phyloP scores from a whole-genome alignment of 1,140 invertebrate species.

The Sycophila sp. region DNA sequence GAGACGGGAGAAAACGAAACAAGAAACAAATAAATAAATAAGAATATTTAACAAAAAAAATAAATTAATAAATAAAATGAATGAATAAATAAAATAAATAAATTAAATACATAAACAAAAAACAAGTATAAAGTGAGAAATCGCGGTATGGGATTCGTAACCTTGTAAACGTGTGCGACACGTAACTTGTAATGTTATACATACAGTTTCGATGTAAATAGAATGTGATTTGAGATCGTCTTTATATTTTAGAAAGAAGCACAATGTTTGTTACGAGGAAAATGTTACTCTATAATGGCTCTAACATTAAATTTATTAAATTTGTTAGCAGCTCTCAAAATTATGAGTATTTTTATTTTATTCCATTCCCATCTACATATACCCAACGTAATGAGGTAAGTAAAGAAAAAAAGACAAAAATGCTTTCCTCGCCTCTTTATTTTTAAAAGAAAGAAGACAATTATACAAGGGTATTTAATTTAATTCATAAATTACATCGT shows the following conservation, averaged over 20 bases:
- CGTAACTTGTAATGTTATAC: conserved; percentile 36
- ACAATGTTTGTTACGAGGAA: conserved; percentile 39
- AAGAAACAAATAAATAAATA: not conserved
- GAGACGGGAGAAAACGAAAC: not conserved
- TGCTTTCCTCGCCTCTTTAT: conserved; percentile 9
- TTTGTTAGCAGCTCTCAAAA: conserved; percentile 35
- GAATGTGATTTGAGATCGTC: conserved; percentile 36
- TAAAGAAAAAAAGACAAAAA: not conserved
- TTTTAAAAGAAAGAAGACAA: conserved; percentile 11
- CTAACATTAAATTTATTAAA: conserved; percentile 43
- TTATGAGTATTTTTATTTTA: not conserved
- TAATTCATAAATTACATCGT: conserved; percentile 26
- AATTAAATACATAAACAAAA: not conserved
- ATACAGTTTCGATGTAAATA: conserved; percentile 39
- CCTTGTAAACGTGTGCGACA: conserved; percentile 30
- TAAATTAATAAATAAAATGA: too few species aligned
- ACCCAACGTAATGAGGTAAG: too few species aligned
- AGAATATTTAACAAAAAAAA: not conserved
- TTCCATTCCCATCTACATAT: too few species aligned
- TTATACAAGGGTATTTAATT: conserved; percentile 16
- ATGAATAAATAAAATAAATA: too few species aligned
- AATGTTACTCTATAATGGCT: conserved; percentile 38
- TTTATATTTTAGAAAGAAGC: conserved; percentile 42
- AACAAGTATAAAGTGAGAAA: conserved; percentile 14
- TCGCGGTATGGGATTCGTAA: conserved; percentile 20